Evolutionary conservation across 2,888 invertebrate genomes (phyloP), one percentile per base, ranked within the genome.

Genomic region (Pteria penguin): DNA sequence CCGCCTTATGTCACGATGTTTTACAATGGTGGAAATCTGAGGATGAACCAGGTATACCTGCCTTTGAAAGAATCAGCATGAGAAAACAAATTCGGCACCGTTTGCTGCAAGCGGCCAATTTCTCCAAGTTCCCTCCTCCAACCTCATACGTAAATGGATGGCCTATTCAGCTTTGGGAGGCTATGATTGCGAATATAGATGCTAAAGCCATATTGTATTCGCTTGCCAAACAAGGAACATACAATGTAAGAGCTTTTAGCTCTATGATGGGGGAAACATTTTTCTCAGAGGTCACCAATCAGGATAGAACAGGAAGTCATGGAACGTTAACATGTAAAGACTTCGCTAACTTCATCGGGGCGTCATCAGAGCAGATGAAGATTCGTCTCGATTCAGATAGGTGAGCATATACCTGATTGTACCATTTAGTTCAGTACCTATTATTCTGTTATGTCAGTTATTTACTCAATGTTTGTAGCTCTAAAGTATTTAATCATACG

Each of bases 271-370:
- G 76, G 24, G 76, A 76, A 68, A 71, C 76, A 2, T 76, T 79
- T 63, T 78, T 82, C 45, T 67, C 78, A 1, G 75, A 82, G 22
- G 22, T 80, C 11, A 72, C 75, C 14, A 57, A 72, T 14, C 26
- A 79, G 32, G 78, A 82, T 60, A 78, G 68, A 29, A n/a, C 72
- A 45, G 80, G 77, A 31, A n/a, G n/a, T n/a, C 69, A 80, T 8
- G 77, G 80, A 5, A 72, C 80, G n/a, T 75, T 80, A 1, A 31
- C 79, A 14, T 31, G 52, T 11, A 11, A 75, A 18, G 79, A 80
- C 11, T 80, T 82, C 57, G 67, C 65, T 0, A 45, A 63, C 24
- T 80, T 57, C 61, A 36, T 82, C 3, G 75, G 78, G 24, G 57
- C 27, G 4, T 27, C 75, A 0, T 45, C 73, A 1, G 82, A 80